A percentile compares a stretch with the other conserved stretches of the same genome.
Conservation (phyloP, 1,140 invertebrate species). For the Oscheius sp. region DNA sequence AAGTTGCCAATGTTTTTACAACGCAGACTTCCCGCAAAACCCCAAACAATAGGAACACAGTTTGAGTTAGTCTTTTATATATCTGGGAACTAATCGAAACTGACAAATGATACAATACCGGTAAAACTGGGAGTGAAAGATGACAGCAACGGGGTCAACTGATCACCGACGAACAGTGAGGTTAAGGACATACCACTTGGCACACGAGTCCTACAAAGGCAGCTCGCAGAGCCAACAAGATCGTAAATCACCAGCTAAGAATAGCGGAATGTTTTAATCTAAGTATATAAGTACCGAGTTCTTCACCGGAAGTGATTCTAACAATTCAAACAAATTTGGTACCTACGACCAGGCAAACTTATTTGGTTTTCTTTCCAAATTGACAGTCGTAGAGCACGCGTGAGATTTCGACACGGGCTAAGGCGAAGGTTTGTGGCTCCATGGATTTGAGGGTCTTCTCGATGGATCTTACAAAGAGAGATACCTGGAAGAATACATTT, state of each 20-base stretch:
- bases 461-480: constrained; percentile 4
- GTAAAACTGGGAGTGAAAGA: constrained; percentile 1
- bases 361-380: constrained; percentile 7
- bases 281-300: background rate
- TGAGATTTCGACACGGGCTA: constrained; percentile 20
- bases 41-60: too few relatives aligned
- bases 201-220: background rate
- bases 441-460: background rate
- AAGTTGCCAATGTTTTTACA: too few relatives aligned
- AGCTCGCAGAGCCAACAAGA: too few relatives aligned
- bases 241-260: too few relatives aligned
- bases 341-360: background rate
- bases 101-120: background rate
- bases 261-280: background rate
- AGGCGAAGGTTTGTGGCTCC: constrained; percentile 15
- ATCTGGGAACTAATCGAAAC: too few relatives aligned
- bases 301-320: background rate
- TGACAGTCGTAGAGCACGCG: constrained; percentile 12
- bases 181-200: background rate
- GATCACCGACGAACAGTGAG: background rate
- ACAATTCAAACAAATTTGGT: constrained; percentile 4
- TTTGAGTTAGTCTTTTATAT: too few relatives aligned
- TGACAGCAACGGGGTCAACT: background rate
- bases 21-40: too few relatives aligned
- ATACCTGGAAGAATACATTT: background rate